A percentile compares a stretch with the other conserved stretches of the same genome.
phyloP scores from a whole-genome alignment of 2,888 invertebrate genomes.

The Dynastes maya region DNA sequence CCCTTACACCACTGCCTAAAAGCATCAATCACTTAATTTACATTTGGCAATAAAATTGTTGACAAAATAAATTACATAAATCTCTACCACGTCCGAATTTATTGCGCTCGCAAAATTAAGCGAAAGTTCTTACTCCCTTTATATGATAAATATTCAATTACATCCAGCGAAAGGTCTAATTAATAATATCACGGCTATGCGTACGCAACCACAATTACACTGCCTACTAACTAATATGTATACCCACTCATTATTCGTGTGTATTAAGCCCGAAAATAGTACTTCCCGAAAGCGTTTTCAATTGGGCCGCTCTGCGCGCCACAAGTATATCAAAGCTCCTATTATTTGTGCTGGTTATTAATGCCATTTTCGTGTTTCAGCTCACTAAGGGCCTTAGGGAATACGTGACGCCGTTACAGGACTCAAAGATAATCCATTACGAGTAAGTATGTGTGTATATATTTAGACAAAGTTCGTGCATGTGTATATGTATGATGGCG shows the following conservation, averaged over 20 bases:
- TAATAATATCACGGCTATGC: too few relatives aligned
- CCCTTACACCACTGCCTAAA: too few relatives aligned
- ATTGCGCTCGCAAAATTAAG: too few relatives aligned
- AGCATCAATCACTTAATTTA: too few relatives aligned
- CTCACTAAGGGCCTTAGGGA: slow-evolving; percentile 51
- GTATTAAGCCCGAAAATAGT: slow-evolving; percentile 24
- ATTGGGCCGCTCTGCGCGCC: slow-evolving; percentile 2
- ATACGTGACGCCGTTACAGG: slow-evolving; percentile 52
- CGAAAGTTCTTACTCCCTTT: too few relatives aligned
- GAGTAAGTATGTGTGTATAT: slow-evolving; percentile 47
- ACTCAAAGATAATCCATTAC: slow-evolving; percentile 51
- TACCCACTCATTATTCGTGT: neutral
- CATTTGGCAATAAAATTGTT: too few relatives aligned
- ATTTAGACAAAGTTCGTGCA: slow-evolving; percentile 10
- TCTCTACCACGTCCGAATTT: too few relatives aligned
- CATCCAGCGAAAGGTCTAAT: too few relatives aligned
- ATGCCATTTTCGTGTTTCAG: slow-evolving; percentile 53
- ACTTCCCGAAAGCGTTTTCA: neutral
- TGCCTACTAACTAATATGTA: neutral
- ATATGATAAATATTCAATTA: too few relatives aligned
- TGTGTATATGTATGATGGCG: slow-evolving; percentile 11
- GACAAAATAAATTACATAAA: too few relatives aligned
- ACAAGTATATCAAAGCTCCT: slow-evolving; percentile 38
- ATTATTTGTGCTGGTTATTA: slow-evolving; percentile 47
- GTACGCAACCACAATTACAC: too few relatives aligned